Percentiles rank a stretch among this genome's conserved stretches.
These are phyloP conservation scores for Lindbergichthys nudifrons DNA, from an alignment of 2,797 vertebrate genomes.

Conservation along the genomic window DNA sequence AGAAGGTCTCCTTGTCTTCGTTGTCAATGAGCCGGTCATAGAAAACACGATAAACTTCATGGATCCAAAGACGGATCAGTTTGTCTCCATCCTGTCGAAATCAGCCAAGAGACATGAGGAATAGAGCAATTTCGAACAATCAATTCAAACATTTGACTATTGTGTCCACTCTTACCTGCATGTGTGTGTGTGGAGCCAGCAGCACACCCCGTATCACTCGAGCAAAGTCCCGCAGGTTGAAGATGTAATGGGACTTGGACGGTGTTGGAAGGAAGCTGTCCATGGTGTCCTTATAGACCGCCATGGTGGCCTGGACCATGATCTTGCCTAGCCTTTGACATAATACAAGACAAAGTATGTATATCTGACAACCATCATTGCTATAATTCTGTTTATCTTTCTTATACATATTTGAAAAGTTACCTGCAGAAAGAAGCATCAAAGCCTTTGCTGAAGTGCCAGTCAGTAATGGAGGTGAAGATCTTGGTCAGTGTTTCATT, in stretches of 20 bases:
- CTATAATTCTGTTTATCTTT: not conserved
- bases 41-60: constrained; percentile 95
- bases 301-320: constrained; percentile 92
- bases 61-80: constrained; percentile 94
- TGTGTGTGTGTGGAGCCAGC: constrained; percentile 90
- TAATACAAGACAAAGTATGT: not conserved
- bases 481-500: constrained; percentile 92
- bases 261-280: constrained; percentile 93
- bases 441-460: constrained; percentile 94
- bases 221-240: constrained; percentile 95
- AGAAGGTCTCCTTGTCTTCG: constrained; percentile 89
- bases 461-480: constrained; percentile 91
- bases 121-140: not conserved
- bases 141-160: not conserved
- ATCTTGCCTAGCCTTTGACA: constrained; percentile 87
- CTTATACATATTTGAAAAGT: constrained; percentile 18
- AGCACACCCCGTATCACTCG: constrained; percentile 92
- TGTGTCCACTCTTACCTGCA: constrained; percentile 84
- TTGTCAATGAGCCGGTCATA: constrained; percentile 91
- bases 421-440: constrained; percentile 89
- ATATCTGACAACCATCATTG: not conserved
- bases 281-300: constrained; percentile 89
- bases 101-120: constrained; percentile 15
- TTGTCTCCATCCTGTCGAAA: constrained; percentile 89
- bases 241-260: constrained; percentile 96